Conservation (phyloP, 2,888 invertebrate genomes). For the Meliscaeva auricollis region DNA sequence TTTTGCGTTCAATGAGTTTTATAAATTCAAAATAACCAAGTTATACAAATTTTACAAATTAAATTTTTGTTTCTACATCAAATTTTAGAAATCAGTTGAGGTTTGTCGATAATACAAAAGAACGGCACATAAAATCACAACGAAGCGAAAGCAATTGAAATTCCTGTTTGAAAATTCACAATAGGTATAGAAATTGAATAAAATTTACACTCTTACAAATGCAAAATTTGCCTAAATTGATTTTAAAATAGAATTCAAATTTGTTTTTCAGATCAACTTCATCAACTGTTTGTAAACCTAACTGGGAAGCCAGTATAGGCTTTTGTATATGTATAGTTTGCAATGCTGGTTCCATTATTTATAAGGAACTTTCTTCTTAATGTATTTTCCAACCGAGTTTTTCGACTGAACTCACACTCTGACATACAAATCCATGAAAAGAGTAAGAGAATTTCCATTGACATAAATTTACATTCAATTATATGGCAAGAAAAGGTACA, state of each 20-base stretch:
- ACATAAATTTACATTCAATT: slow-evolving; percentile 43
- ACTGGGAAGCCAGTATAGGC: background rate
- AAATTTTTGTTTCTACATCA: too few relatives aligned
- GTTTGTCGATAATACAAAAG: too few relatives aligned
- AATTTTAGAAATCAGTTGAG: too few relatives aligned
- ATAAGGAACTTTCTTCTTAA: background rate
- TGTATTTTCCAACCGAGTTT: slow-evolving; percentile 2
- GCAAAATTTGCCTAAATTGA: slow-evolving; percentile 6
- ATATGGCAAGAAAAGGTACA: background rate
- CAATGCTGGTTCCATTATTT: slow-evolving; percentile 13
- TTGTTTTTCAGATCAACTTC: slow-evolving; percentile 7
- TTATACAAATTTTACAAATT: too few relatives aligned
- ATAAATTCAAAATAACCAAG: too few relatives aligned
- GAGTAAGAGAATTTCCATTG: slow-evolving; percentile 1
- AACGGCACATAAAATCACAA: too few relatives aligned
- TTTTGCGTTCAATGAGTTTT: too few relatives aligned
- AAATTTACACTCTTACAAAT: background rate
- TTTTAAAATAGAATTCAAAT: slow-evolving; percentile 16
- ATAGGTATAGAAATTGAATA: background rate
- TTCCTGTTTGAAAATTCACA: background rate
- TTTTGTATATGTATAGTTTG: background rate
- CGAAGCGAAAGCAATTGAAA: too few relatives aligned
- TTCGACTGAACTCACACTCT: background rate
- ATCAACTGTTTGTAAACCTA: background rate
- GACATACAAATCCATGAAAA: background rate